A percentile compares a stretch with the other conserved stretches of the same genome.
Conservation (phyloP, 2,113 vertebrate species). For the Periophthalmodon schlosseri region DNA sequence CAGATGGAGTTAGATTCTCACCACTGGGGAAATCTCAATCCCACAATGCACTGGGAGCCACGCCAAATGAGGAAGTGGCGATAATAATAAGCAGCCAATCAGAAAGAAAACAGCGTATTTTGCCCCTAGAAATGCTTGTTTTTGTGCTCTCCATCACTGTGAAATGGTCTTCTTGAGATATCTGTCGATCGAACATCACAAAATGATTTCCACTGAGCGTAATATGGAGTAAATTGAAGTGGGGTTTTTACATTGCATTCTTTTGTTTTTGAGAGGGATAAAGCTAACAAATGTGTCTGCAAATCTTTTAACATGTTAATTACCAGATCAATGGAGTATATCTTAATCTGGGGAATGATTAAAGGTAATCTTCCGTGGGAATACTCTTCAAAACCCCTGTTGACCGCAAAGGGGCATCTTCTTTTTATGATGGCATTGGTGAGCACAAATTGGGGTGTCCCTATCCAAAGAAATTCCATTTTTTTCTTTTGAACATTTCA, state of each 20-base stretch:
- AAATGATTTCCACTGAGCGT: conserved; percentile 46
- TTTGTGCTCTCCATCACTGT: conserved; percentile 54
- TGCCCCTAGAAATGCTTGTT: conserved; percentile 10
- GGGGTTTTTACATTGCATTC: conserved; percentile 5
- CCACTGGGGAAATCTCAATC: conserved; percentile 66
- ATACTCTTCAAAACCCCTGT: conserved; percentile 8
- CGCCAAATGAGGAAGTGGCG: conserved; percentile 59
- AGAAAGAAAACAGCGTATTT: conserved; percentile 24
- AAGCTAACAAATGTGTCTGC: conserved; percentile 21
- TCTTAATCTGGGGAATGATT: conserved; percentile 17
- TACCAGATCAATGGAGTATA: conserved; percentile 15
- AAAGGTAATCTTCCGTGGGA: conserved; percentile 2
- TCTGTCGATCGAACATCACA: conserved; percentile 33
- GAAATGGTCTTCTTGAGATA: conserved; percentile 34
- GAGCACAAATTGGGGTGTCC: neutral
- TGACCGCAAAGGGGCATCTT: conserved; percentile 15
- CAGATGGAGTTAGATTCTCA: conserved; percentile 68
- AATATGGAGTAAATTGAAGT: conserved; percentile 30
- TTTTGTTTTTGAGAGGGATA: conserved; percentile 34
- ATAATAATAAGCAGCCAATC: conserved; percentile 56
- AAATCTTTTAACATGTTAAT: conserved; percentile 34
- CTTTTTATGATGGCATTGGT: neutral
- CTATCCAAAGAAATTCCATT: neutral
- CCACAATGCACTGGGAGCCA: conserved; percentile 69
- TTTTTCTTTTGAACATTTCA: neutral